Evolutionary conservation across 2,888 invertebrate species (phyloP).

Genomic region (Pristionchus fissidentatus): DNA sequence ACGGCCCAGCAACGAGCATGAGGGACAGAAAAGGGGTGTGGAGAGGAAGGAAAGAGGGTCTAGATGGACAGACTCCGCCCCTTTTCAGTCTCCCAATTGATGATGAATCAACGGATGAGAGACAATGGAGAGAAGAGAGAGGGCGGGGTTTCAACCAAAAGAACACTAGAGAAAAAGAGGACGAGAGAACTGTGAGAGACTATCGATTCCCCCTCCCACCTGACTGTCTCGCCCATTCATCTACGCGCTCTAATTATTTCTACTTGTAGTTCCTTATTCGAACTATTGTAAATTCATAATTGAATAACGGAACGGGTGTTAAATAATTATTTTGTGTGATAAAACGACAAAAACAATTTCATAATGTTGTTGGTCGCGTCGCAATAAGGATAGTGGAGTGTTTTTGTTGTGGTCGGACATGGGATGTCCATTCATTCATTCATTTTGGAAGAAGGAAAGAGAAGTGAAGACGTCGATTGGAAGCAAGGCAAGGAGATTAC

Average conservation of each 20-base stretch:
- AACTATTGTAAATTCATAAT: not conserved
- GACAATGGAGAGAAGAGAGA: slow-evolving; percentile 27
- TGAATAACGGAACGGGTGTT: not conserved
- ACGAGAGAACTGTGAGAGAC: slow-evolving; percentile 27
- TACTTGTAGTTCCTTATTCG: not conserved
- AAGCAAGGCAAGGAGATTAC: slow-evolving; percentile 24
- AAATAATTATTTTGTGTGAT: too few species aligned
- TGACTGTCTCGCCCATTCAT: slow-evolving; percentile 9
- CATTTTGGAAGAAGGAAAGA: slow-evolving; percentile 15
- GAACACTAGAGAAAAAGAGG: slow-evolving; percentile 10
- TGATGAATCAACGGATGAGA: not conserved
- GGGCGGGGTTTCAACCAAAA: slow-evolving; percentile 17
- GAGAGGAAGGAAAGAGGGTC: not conserved
- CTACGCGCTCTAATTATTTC: not conserved
- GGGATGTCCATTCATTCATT: slow-evolving; percentile 35
- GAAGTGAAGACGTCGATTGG: slow-evolving; percentile 1
- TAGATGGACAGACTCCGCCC: slow-evolving; percentile 28
- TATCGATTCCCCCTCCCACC: slow-evolving; percentile 7
- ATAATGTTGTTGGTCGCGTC: not conserved
- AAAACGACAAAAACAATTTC: too few species aligned
- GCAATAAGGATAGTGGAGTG: slow-evolving; percentile 26
- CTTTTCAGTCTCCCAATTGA: slow-evolving; percentile 33
- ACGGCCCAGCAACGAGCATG: slow-evolving; percentile 32
- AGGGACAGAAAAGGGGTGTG: not conserved
- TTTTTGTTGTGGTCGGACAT: not conserved